These are phyloP conservation scores for Stomatorhinus walkeri DNA, from an alignment of 2,797 vertebrate genomes.

Conservation along the genomic window DNA sequence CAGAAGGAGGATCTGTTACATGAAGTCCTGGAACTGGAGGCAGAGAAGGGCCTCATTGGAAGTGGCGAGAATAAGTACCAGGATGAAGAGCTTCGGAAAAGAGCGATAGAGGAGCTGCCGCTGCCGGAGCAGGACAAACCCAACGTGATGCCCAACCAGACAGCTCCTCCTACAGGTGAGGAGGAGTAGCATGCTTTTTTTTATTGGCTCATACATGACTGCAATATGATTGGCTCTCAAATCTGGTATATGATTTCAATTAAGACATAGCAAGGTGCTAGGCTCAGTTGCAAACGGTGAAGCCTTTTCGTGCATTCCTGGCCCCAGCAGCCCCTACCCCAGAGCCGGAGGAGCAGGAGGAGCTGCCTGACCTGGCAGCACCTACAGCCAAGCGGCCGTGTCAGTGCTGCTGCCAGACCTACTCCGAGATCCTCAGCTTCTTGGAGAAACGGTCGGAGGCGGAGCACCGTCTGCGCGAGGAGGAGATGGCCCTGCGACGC, in stretches of 20 bases:
- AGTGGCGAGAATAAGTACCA: conserved; percentile 58
- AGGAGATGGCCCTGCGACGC: conserved; percentile 61
- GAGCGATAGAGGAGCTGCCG: conserved; percentile 52
- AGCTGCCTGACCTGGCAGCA: conserved; percentile 43
- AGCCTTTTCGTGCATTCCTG: neutral
- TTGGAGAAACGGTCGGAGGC: conserved; percentile 68
- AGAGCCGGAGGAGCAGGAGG: conserved; percentile 53
- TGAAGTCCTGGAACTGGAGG: conserved; percentile 67
- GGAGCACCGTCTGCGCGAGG: conserved; percentile 65
- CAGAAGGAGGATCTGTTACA: conserved; percentile 69
- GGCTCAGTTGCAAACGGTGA: neutral
- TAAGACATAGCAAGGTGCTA: neutral
- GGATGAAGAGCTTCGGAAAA: conserved; percentile 58
- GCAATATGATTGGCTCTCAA: neutral
- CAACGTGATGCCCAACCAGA: conserved; percentile 42
- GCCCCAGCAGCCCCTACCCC: conserved; percentile 23
- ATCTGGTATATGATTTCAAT: neutral
- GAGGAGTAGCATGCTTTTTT: neutral
- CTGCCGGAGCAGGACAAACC: conserved; percentile 60
- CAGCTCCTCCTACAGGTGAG: conserved; percentile 46
- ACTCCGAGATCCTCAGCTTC: conserved; percentile 69
- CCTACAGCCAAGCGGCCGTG: conserved; percentile 60
- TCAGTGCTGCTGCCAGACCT: conserved; percentile 71
- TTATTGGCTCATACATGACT: neutral
- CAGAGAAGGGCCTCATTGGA: conserved; percentile 56